Base-by-base conservation (phyloP, 2,113 vertebrate genomes). In the Dendrocopos noguchii region DNA sequence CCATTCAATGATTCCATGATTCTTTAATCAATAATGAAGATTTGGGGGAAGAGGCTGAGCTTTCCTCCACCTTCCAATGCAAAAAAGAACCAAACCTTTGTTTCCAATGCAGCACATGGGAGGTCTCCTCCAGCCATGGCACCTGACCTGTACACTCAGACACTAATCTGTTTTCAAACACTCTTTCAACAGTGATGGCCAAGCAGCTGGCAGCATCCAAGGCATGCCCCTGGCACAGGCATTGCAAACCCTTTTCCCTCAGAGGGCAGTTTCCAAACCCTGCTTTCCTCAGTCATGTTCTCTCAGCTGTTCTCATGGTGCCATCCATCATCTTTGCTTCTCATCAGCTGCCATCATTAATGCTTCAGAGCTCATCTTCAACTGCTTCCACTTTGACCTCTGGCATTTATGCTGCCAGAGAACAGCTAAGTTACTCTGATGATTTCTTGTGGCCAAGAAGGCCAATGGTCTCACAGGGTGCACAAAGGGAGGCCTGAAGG, bases 121-220 rank as follows among this genome's bases (percentile, higher is more conserved):
- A 90, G 12, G 14, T 75, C 42, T 91, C 42, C 46, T 50, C 70
- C 87, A 29, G 86, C 88, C 92, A 79, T 68, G 17, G 19, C 70
- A 61, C 77, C 79, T 87, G 84, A 84, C 86, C 92, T 94, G 90
- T 86, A 86, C 76, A 73, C 12, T 88, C 44, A 88, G 57, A 55
- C 88, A 92, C 39, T 44, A 73, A 76, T 80, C 76, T 87, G 19
- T 75, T 91, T 90, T 52, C 10, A 33, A 70, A 86, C 87, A 76
- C 53, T 39, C 50, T 78, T 79, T 42, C 55, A 65, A 81, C 59
- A 75, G 71, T 34, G 34, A 79, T 88, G 88, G 93, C 76, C 76
- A 87, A 93, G 79, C 42, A 96, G n/a, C 50, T 59, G 63, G 80
- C 8, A 44, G 42, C 15, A 15, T 44, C 14, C 42, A 44, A 44